Conservation (phyloP, 1,140 invertebrate species). For the Brachionus koreanus region DNA sequence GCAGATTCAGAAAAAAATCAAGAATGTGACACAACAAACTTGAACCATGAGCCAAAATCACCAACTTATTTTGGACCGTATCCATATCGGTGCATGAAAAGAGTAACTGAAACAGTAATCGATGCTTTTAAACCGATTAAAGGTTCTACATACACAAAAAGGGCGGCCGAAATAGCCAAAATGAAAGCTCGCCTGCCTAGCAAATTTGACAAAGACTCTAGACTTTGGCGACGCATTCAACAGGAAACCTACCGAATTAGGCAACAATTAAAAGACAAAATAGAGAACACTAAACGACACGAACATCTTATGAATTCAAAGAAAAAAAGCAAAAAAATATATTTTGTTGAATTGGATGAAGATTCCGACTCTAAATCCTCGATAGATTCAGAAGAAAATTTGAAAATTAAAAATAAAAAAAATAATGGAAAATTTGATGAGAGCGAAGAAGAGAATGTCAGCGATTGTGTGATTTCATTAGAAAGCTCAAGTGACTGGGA, state of each 20-base stretch:
- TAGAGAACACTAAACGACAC: not conserved
- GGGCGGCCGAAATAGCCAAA: not conserved
- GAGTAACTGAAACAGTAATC: not conserved
- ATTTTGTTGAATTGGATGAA: constrained; percentile 2
- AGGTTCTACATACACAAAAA: not conserved
- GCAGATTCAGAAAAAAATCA: not conserved
- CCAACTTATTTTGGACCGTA: not conserved
- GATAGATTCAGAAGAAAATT: not conserved
- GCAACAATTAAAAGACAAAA: not conserved
- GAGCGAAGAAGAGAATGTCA: not conserved
- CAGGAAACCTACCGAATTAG: not conserved
- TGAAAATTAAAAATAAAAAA: not conserved
- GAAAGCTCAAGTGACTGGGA: not conserved
- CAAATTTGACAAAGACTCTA: constrained; percentile 10
- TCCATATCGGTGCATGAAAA: not conserved
- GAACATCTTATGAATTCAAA: not conserved
- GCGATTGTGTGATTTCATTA: not conserved
- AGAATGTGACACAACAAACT: not conserved
- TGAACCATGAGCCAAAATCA: not conserved
- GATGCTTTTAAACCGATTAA: not conserved
- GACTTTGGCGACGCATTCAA: not conserved
- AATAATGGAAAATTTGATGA: not conserved
- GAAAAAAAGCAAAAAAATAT: not conserved
- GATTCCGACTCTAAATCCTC: not conserved
- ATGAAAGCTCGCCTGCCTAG: not conserved